Conservation (phyloP, 2,113 vertebrate genomes). For the Bos taurus region DNA sequence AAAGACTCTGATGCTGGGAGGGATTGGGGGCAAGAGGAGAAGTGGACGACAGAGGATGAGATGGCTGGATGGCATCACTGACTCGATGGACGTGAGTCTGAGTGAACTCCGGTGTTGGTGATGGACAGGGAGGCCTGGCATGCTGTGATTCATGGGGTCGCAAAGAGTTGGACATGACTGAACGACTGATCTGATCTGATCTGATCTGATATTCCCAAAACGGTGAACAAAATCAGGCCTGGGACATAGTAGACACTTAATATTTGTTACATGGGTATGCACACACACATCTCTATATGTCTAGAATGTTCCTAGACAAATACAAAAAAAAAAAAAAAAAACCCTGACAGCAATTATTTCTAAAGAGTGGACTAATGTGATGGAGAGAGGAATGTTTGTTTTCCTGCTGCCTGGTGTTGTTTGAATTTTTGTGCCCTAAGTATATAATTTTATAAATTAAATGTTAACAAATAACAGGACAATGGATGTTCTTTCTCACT, state of each 20-base stretch:
- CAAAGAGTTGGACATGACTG: too few relatives aligned
- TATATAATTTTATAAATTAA: not conserved
- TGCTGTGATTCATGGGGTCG: too few relatives aligned
- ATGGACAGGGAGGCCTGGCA: too few relatives aligned
- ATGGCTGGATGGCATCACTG: too few relatives aligned
- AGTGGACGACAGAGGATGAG: too few relatives aligned
- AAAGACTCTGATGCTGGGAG: too few relatives aligned
- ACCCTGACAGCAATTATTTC: not conserved
- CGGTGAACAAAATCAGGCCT: too few relatives aligned
- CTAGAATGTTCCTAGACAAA: not conserved
- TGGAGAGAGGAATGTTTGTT: not conserved
- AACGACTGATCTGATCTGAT: too few relatives aligned
- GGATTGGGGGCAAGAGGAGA: too few relatives aligned
- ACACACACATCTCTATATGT: not conserved
- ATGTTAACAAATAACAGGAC: not conserved
- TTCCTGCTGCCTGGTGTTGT: not conserved
- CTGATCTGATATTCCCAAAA: not conserved
- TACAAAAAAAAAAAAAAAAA: not conserved
- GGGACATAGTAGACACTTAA: not conserved
- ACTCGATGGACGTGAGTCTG: too few relatives aligned
- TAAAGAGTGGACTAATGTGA: not conserved
- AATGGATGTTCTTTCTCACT: not conserved
- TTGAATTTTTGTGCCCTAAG: not conserved
- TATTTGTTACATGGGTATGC: not conserved
- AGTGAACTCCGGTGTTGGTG: too few relatives aligned